Base-by-base conservation (phyloP, 1,140 invertebrate genomes). In the Pristionchus pacificus region DNA sequence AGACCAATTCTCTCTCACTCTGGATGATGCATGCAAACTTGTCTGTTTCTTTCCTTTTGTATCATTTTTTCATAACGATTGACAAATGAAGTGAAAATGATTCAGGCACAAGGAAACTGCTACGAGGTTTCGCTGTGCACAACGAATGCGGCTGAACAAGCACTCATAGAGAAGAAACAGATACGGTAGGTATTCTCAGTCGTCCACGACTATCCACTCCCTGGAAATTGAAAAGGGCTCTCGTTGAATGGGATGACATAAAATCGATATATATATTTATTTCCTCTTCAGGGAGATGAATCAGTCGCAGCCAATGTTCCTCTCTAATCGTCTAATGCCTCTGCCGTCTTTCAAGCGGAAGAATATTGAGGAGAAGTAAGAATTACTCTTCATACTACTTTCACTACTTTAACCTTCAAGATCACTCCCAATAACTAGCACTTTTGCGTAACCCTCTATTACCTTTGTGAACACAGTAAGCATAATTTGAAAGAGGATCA, bases 131-230 rank as follows among this genome's bases (percentile, higher is more conserved):
- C 32, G 19, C 31, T 69, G 67, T 24, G 61, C 14, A 30, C 55
- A 3, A 38, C 55, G 27, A 69, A 68, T 59, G 38, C 70, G 29
- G 28, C 31, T 15, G 55, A 57, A 28, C 57, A 73, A 55, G 25
- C 58, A 32, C 61, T 62, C 28, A 49, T 75, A 1, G 74, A 75
- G 32, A 75, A 74, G 59, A 75, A 75, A 60, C 65, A 72, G 55
- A 68, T 75, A 29, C 65, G 74, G 2, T 71, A 74, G 32, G 63
- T 75, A 63, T n/a, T n/a, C n/a, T n/a, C n/a, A n/a, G n/a, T n/a
- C n/a, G n/a, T n/a, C n/a, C n/a, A n/a, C n/a, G n/a, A n/a, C n/a
- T n/a, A n/a, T n/a, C n/a, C n/a, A n/a, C n/a, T n/a, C n/a, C n/a
- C n/a, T n/a, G n/a, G n/a, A n/a, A n/a, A n/a, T n/a, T n/a, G n/a